Base-by-base conservation (phyloP, 2,888 invertebrate species). In the Geophilus truncorum region DNA sequence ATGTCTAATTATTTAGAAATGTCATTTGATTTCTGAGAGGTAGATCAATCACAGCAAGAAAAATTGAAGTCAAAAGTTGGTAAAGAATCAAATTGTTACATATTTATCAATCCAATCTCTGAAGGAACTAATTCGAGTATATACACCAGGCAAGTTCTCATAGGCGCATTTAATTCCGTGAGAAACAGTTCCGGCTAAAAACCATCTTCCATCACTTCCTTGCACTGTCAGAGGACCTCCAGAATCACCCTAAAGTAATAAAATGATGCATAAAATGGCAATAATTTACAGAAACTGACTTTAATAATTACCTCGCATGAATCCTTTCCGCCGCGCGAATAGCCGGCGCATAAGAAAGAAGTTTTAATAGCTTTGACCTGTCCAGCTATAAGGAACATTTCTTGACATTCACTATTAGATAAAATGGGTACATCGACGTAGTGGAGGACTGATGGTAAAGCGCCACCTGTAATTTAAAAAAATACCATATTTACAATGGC, bases 401-500 rank as follows among this genome's bases (percentile, higher is more conserved):
- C 94, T 86, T 96, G 96, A 86, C 96, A 96, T 12, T 95, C 94
- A 83, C 91, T 91, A 87, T 96, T 96, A 86, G 95, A 94, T 88
- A 96, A 94, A 82, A 96, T 92, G 40, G 96, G 96, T 28, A 96
- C 95, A 89, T 92, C 88, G 0, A 96, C 96, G 89, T 95, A 95
- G 87, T 96, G 95, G 32, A 96, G 88, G 1, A 95, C 92, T 4
- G 94, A 93, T 0, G 96, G 96, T 1, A 96, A 94, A 12, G 94
- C 94, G 15, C 96, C 96, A 10, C 90, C 90, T 90, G n/a, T n/a
- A n/a, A n/a, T n/a, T n/a, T n/a, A n/a, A n/a, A n/a, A n/a, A n/a
- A n/a, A n/a, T n/a, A n/a, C n/a, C n/a, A n/a, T n/a, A n/a, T n/a
- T n/a, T n/a, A n/a, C n/a, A n/a, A n/a, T n/a, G n/a, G n/a, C n/a